phyloP scores from a whole-genome alignment of 2,888 invertebrate species.

The Oasisia sp. region DNA sequence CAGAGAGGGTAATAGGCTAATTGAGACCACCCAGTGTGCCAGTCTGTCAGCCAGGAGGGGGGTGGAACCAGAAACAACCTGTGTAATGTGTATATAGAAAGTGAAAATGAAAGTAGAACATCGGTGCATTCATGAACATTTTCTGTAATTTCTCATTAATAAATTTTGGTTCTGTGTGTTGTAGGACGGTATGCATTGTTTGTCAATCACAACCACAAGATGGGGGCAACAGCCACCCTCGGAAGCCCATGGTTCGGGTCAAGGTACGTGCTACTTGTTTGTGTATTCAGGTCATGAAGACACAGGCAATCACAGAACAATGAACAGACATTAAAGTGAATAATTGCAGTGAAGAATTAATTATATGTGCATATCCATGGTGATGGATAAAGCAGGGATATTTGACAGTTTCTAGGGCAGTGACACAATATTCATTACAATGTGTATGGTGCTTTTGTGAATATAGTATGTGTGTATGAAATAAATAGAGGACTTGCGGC shows the following conservation, averaged over 20 bases:
- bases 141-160: neutral
- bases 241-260: constrained; percentile 23
- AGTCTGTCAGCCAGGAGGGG: no score
- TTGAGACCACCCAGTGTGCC: no score
- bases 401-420: no score
- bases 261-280: neutral
- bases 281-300: neutral
- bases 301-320: neutral
- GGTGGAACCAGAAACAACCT: no score
- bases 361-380: no score
- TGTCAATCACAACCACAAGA: constrained; percentile 14
- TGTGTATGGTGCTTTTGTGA: no score
- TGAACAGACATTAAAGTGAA: neutral
- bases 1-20: no score
- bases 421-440: no score
- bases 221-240: neutral
- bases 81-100: neutral
- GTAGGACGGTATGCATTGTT: constrained; percentile 26
- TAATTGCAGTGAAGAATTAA: neutral
- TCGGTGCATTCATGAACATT: neutral
- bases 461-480: no score
- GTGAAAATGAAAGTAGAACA: neutral
- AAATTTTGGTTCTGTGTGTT: neutral
- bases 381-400: no score
- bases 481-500: no score